Conservation (phyloP, 2,888 invertebrate species). For the Pilophorus perplexus region DNA sequence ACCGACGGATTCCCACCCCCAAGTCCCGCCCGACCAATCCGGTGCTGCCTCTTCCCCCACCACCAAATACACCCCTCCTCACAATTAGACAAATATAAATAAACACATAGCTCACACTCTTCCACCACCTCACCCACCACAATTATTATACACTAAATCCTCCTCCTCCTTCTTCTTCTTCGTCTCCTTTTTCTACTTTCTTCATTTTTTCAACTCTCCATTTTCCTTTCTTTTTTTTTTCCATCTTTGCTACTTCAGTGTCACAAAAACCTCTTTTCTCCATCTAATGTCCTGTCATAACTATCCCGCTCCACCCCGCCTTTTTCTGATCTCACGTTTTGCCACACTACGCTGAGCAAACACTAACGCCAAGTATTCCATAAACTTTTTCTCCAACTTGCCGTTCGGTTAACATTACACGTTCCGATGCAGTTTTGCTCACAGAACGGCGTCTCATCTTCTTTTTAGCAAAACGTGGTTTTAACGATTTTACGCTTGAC, state of each 20-base stretch:
- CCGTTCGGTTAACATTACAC: too few species aligned
- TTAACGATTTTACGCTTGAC: too few species aligned
- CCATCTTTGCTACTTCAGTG: background rate
- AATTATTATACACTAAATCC: constrained; percentile 48
- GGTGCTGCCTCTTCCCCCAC: constrained; percentile 38
- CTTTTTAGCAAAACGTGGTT: too few species aligned
- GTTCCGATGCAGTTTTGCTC: too few species aligned
- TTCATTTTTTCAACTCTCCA: constrained; percentile 45
- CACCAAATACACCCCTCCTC: constrained; percentile 44
- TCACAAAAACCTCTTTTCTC: constrained; percentile 9
- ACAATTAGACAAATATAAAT: constrained; percentile 44
- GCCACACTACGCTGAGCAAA: background rate
- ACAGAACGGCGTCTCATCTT: too few species aligned
- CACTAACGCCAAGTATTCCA: background rate
- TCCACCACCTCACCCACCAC: constrained; percentile 44
- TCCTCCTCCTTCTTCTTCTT: constrained; percentile 46
- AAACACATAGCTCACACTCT: constrained; percentile 43
- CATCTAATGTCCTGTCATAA: constrained; percentile 23
- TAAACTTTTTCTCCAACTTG: too few species aligned
- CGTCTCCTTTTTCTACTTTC: constrained; percentile 48
- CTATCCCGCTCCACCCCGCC: constrained; percentile 4
- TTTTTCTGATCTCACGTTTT: background rate
- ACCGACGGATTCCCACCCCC: constrained; percentile 46
- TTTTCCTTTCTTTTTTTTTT: constrained; percentile 20
- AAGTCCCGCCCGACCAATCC: constrained; percentile 47